phyloP scores from a whole-genome alignment of 1,140 invertebrate species.

The Doryteuthis pealeii region DNA sequence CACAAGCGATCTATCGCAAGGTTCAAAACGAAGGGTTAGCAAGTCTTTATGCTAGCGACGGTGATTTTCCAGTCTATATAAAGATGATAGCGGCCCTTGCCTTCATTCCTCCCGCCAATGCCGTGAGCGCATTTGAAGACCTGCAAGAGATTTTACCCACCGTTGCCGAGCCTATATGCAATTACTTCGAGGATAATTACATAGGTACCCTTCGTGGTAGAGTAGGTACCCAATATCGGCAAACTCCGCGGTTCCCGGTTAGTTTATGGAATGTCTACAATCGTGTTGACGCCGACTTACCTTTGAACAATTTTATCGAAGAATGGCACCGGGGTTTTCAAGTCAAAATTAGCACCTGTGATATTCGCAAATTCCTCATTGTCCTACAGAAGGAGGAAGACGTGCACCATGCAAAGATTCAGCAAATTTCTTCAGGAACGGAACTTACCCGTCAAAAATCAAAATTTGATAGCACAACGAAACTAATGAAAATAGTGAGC shows the following conservation, averaged over 20 bases:
- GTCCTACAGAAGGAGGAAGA: too few relatives aligned
- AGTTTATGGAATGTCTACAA: neutral
- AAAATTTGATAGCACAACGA: too few relatives aligned
- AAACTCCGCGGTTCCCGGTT: neutral
- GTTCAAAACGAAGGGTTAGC: neutral
- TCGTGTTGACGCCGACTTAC: neutral
- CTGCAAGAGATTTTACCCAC: neutral
- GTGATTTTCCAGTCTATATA: neutral
- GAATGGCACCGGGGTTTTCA: neutral
- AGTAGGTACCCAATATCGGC: neutral
- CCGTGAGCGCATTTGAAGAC: neutral
- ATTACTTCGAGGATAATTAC: conserved; percentile 7
- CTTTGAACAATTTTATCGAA: neutral
- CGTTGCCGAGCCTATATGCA: neutral
- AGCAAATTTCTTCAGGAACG: too few relatives aligned
- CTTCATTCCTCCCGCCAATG: neutral
- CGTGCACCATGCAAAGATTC: too few relatives aligned
- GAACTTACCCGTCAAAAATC: too few relatives aligned
- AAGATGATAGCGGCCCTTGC: neutral
- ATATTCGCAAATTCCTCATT: too few relatives aligned
- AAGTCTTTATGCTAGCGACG: neutral
- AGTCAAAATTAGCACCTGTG: neutral
- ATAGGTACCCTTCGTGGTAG: neutral
- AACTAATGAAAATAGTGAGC: too few relatives aligned
- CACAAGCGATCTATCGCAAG: neutral